These are phyloP conservation scores for Pseudochaenichthys georgianus DNA, from an alignment of 2,797 vertebrate genomes.

Conservation along the genomic window DNA sequence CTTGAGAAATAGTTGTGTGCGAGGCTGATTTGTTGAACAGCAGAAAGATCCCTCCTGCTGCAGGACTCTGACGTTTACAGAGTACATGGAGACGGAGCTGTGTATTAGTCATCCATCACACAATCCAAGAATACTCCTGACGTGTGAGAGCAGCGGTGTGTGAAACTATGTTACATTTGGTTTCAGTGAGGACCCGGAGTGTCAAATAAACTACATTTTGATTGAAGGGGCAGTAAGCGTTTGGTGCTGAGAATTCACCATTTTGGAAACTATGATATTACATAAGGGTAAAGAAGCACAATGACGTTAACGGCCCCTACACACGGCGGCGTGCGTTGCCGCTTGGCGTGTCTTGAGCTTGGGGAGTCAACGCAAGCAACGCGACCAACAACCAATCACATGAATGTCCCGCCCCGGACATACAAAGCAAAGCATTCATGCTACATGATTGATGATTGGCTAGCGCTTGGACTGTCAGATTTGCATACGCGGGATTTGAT, in stretches of 20 bases:
- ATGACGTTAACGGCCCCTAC: neutral
- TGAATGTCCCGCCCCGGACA: too few relatives aligned
- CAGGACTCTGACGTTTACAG: slow-evolving; percentile 9
- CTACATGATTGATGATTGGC: too few relatives aligned
- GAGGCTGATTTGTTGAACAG: slow-evolving; percentile 37
- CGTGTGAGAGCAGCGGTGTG: neutral
- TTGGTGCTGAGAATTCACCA: neutral
- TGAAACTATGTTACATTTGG: neutral
- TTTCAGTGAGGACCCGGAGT: neutral
- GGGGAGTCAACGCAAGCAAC: too few relatives aligned
- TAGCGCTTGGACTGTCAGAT: too few relatives aligned
- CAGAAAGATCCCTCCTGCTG: slow-evolving; percentile 34
- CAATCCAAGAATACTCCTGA: neutral
- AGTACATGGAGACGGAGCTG: neutral
- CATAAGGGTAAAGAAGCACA: neutral
- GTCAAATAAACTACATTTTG: neutral
- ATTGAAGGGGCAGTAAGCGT: neutral
- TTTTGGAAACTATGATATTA: neutral
- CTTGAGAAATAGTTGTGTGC: slow-evolving; percentile 58
- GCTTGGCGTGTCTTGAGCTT: too few relatives aligned
- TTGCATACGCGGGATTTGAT: too few relatives aligned
- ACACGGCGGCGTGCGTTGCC: too few relatives aligned
- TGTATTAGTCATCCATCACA: neutral
- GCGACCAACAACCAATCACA: too few relatives aligned
- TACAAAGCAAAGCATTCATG: too few relatives aligned